Evolutionary conservation across 1,140 invertebrate genomes (phyloP), one percentile per base, ranked within the genome.

Genomic region (Drosophila ohnishii): DNA sequence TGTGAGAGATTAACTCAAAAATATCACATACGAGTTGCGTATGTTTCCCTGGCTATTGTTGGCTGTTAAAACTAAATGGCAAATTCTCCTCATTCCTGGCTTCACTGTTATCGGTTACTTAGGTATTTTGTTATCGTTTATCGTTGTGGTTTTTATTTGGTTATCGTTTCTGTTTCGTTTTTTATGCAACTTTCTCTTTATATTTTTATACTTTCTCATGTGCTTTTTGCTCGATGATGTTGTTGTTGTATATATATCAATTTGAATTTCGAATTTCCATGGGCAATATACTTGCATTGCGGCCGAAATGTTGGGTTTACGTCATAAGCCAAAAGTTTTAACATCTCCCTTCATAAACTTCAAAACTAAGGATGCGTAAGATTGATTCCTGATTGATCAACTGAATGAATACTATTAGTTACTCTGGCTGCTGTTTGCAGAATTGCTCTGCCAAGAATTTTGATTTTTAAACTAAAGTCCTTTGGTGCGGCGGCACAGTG

Each of bases 1-100:
- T 51, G 69, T 78, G 60, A 87, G 82, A 86, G 80, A 85, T 77
- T 55, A 87, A 87, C 84, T 79, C 76, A 90, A 91, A 91, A 91
- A 91, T 91, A 91, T 91, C 90, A 91, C 90, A 91, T 91, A 89
- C 90, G 90, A 90, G 90, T 91, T 91, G 79, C 78, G 90, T 91
- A 91, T 91, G 90, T 90, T 90, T 91, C 90, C 89, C 90, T 90
- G 86, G 90, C 90, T 91, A 91, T 91, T 91, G 90, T 91, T 91
- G 84, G 80, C 77, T 87, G 67, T 81, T 92, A 83, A 82, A 91
- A 90, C 82, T 91, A 90, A 91, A 91, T 89, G 80, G 51, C 35
- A 70, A 71, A 71, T 48, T 32, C 66, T 58, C 53, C 53, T 45
- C 42, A 14, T 32, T 25, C 67, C 62, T 32, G 14, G 30, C 60